Evolutionary conservation across 2,888 invertebrate species (phyloP), one percentile per base, ranked within the genome.

Genomic region (Pollenia griseotomentosa): DNA sequence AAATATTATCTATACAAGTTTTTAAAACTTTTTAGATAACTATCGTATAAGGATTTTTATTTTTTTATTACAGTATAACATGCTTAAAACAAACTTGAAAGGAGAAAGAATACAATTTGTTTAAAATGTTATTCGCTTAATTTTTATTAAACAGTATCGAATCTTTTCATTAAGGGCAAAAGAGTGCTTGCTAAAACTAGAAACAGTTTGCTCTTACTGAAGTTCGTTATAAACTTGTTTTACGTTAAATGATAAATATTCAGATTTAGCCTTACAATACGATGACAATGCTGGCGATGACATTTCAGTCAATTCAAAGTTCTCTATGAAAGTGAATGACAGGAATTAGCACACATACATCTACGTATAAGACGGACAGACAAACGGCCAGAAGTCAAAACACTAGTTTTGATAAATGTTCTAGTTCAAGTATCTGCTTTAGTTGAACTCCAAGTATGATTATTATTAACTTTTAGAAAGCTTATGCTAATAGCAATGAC

Each of bases 241-340:
- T 33, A 33, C 33, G 33, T 33, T 33, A 33, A 33, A 33, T 33
- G n/a, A 73, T 46, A 66, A 46, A 46, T 46, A 66, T 46, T 33
- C 46, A 78, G 33, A 33, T 33, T 33, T 57, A 2, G 14, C 33
- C 6, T 33, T 33, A 33, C 16, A 51, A n/a, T 40, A 59, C 23
- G 44, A 71, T 42, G 51, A 42, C 42, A 9, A 73, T 65, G 6
- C 16, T 55, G 51, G 8, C 55, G 14, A 42, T 68, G 74, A 55
- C 51, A 75, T 74, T 59, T 75, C 19, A 61, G 61, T 51, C 66
- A 74, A 82, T 68, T 75, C 44, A 9, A 40, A 44, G 33, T 53
- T 61, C 53, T 53, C 7, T 46, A 12, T 44, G 48, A 42, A 57
- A 48, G 7, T n/a, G 40, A 66, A 11, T n/a, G 40, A 66, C n/a